Base-by-base conservation (phyloP, 2,888 invertebrate genomes). In the Capitulum mitella region DNA sequence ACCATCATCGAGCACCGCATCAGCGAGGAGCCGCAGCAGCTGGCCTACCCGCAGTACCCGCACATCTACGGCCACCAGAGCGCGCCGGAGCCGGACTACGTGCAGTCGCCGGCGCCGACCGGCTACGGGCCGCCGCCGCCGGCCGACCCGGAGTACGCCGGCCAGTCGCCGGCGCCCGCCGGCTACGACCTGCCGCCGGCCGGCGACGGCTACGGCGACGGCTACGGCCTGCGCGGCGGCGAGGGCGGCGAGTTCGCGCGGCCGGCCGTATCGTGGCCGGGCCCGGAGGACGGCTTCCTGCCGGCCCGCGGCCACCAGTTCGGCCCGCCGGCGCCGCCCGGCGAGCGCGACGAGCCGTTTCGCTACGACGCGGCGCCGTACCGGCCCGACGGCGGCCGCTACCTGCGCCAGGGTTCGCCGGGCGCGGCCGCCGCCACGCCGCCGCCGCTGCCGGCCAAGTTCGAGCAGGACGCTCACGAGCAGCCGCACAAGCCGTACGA, bases 1-100 rank as follows among this genome's bases (percentile, higher is more conserved):
- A 75, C 75, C 75, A 75, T 75, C 46, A 75, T 75, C 46, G 75
- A 75, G 75, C 75, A 75, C 46, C 75, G 75, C 26, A 3, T 46
- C 26, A 16, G 70, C 34, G 70, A 37, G 34, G 70, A 70, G 22
- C 19, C 70, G 22, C 8, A 12, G 19, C 34, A 12, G 70, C 70
- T 70, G 19, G 6, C 34, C 70, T 70, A 70, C 70, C 70, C 34
- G 70, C 70, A 70, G 70, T 70, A 70, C 70, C 70, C 70, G 70
- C 70, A 70, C 70, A 70, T 70, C 70, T 70, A 29, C 70, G 70
- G 70, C 37, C 70, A 70, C 70, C 70, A 70, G 37, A 70, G 70
- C 70, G 70, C 6, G 5, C 37, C 37, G 22, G 70, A 70, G 37
- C 70, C 70, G 12, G 37, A 37, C 37, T 70, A 70, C 37, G 70